phyloP scores from a whole-genome alignment of 2,888 invertebrate genomes.

The Rotaria sp. region DNA sequence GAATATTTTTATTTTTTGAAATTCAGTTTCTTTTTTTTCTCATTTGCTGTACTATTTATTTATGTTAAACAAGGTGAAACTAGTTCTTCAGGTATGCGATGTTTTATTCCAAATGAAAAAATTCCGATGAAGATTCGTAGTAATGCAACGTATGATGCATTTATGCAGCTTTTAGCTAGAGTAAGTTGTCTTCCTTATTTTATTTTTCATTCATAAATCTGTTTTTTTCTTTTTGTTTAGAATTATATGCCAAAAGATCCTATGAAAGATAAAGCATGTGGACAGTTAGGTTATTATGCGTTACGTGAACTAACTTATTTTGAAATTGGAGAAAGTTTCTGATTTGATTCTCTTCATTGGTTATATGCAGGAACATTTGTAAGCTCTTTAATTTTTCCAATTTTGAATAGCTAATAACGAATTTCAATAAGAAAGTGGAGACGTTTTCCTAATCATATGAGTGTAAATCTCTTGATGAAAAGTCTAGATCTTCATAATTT shows the following conservation, averaged over 20 bases:
- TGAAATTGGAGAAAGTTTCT: background rate
- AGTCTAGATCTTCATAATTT: too few relatives aligned
- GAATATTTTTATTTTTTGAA: background rate
- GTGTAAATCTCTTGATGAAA: too few relatives aligned
- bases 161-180: background rate
- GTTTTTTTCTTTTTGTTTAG: background rate
- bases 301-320: background rate
- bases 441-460: too few relatives aligned
- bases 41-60: background rate
- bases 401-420: too few relatives aligned
- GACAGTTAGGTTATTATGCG: background rate
- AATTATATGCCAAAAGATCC: background rate
- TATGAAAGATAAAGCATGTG: background rate
- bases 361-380: too few relatives aligned
- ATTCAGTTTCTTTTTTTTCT: background rate
- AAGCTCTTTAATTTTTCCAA: too few relatives aligned
- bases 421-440: too few relatives aligned
- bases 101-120: background rate
- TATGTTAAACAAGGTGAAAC: background rate
- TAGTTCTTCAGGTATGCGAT: background rate
- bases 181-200: background rate
- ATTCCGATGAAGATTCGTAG: background rate
- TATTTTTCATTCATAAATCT: background rate
- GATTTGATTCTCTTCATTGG: background rate
- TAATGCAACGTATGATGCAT: background rate